Evolutionary conservation across 2,113 vertebrate species (phyloP), one percentile per base, ranked within the genome.

Genomic region (Thamnophis sirtalis): DNA sequence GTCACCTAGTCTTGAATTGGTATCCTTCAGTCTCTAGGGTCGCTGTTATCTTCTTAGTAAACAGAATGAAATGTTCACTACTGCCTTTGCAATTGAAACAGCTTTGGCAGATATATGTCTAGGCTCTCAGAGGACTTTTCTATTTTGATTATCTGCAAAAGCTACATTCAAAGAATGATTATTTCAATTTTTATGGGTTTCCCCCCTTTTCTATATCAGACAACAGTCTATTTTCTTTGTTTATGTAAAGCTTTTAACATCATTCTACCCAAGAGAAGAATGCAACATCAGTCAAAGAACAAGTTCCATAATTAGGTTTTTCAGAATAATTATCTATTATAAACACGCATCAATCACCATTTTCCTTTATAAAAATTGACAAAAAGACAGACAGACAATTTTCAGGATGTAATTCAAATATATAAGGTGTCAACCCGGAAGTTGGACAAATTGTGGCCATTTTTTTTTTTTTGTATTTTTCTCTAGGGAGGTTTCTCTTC

Each of bases 81-180:
- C 43, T 87, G 86, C 49, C 86, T 95, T 93, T 92, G 43, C 92
- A 68, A 89, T 92, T 58, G 54, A 56, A 91, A 49, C 87, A 90
- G 33, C 21, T 94, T 90, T 86, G 0, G 1, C 60, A 56, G 17
- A 93, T 88, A 58, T 94, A 95, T 93, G n/a, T 55, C 90, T 63
- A 93, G 28, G 17, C 88, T 93, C 93, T 94, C 84, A 92, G 43
- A 93, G 93, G 68, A 95, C 84, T 7, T 9, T 55, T 95, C 91
- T 90, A 93, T 94, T 63, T 2, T 15, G 91, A 95, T 24, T 96
- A 96, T 96, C 95, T 94, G 68, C 89, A 91, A 92, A 97, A 96
- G 15, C 93, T 90, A 94, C 89, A 73, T 90, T 95, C 93, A 90
- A 92, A 88, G 93, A 93, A 33, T 91, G 89, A 24, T 84, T 94